These are phyloP conservation scores for Aulostomus chinensis DNA, from an alignment of 2,797 vertebrate species.

Conservation along the genomic window DNA sequence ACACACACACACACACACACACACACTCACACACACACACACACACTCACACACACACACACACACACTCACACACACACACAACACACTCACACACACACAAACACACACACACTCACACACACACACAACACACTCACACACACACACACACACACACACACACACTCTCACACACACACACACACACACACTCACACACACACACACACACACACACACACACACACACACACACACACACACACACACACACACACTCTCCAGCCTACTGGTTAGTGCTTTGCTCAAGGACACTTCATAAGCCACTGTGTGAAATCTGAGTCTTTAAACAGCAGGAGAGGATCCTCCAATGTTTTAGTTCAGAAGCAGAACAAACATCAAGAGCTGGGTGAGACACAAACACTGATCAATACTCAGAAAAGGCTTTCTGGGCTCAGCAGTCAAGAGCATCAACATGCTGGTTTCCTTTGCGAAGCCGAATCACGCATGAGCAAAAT, in stretches of 20 bases:
- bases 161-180: constrained; percentile 26
- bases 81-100: constrained; percentile 20
- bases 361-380: background rate
- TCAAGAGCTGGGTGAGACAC: too few species aligned
- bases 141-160: constrained; percentile 1
- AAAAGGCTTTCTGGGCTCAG: background rate
- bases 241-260: constrained; percentile 4
- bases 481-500: too few species aligned
- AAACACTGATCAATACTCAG: too few species aligned
- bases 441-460: background rate
- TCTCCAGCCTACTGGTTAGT: background rate
- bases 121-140: too few species aligned
- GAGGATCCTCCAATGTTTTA: background rate
- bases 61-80: constrained; percentile 20
- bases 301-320: background rate
- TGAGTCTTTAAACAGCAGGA: background rate
- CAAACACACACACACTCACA: too few species aligned
- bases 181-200: constrained; percentile 3
- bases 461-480: too few species aligned
- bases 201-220: background rate
- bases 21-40: background rate
- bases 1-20: too few species aligned
- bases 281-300: constrained; percentile 12
- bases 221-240: background rate
- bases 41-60: constrained; percentile 25